Evolutionary conservation across 2,113 vertebrate species (phyloP).

Genomic region (Upupa epops): DNA sequence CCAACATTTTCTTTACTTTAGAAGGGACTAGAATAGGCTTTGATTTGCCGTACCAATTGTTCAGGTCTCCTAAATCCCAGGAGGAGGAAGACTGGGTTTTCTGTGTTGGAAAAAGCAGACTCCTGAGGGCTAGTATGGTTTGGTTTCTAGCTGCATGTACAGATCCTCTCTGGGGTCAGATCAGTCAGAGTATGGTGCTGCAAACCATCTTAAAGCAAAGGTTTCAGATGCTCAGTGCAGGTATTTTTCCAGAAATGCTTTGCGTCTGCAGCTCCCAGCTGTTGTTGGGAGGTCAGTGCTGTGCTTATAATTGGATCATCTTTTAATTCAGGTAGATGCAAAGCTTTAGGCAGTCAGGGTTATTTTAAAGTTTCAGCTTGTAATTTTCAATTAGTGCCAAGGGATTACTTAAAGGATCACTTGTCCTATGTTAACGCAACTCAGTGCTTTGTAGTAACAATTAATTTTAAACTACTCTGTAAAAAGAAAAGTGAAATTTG

Average conservation of each 20-base stretch:
- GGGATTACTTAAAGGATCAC: not conserved
- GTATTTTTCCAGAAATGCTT: not conserved
- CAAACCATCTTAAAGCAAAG: not conserved
- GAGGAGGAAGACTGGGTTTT: not conserved
- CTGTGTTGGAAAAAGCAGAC: not conserved
- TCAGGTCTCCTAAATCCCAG: not conserved
- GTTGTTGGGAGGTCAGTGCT: not conserved
- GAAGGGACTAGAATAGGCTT: not conserved
- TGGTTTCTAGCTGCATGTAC: not conserved
- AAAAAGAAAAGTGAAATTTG: not conserved
- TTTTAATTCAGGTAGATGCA: not conserved
- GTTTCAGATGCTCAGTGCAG: not conserved
- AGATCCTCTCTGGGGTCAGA: not conserved
- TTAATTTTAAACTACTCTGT: not conserved
- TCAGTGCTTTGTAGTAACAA: not conserved
- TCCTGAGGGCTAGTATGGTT: not conserved
- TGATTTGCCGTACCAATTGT: not conserved
- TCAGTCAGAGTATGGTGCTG: not conserved
- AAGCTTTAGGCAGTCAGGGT: not conserved
- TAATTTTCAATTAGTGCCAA: not conserved
- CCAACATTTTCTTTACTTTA: not conserved
- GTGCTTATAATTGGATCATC: not conserved
- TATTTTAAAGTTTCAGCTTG: not conserved
- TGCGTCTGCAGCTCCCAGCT: not conserved
- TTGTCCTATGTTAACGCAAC: not conserved